A percentile compares a stretch with the other conserved stretches of the same genome.
Conservation (phyloP, 2,113 vertebrate genomes). For the Tragelaphus buxtoni region DNA sequence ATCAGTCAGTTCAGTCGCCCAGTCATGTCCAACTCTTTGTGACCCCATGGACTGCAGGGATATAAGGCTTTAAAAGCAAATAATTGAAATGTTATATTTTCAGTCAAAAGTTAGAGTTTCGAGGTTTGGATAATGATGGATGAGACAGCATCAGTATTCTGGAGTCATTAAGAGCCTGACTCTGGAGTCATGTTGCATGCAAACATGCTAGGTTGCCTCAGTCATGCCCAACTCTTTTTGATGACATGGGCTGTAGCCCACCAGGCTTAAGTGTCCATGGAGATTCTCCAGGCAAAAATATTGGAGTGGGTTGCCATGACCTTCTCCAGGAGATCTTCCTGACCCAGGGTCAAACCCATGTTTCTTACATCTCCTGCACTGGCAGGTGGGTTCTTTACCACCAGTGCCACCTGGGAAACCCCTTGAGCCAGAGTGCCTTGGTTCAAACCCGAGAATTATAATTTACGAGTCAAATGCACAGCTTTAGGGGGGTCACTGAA, state of each 20-base stretch:
- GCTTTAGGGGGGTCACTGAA: neutral
- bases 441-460: neutral
- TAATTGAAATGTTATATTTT: neutral
- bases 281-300: neutral
- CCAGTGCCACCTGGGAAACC: neutral
- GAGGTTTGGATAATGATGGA: neutral
- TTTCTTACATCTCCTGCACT: neutral
- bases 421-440: neutral
- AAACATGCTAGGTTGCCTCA: neutral
- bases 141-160: neutral
- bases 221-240: neutral
- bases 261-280: neutral
- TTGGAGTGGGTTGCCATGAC: neutral
- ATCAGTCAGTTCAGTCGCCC: neutral
- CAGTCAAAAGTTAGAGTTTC: neutral
- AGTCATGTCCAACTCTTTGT: no score
- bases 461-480: neutral
- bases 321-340: neutral
- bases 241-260: neutral
- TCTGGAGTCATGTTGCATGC: neutral
- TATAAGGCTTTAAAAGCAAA: neutral
- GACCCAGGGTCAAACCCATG: accelerated
- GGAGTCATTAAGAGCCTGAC: neutral
- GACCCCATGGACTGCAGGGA: neutral
- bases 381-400: neutral